Base-by-base conservation (phyloP, 2,113 vertebrate genomes). In the Calyptomena viridis region DNA sequence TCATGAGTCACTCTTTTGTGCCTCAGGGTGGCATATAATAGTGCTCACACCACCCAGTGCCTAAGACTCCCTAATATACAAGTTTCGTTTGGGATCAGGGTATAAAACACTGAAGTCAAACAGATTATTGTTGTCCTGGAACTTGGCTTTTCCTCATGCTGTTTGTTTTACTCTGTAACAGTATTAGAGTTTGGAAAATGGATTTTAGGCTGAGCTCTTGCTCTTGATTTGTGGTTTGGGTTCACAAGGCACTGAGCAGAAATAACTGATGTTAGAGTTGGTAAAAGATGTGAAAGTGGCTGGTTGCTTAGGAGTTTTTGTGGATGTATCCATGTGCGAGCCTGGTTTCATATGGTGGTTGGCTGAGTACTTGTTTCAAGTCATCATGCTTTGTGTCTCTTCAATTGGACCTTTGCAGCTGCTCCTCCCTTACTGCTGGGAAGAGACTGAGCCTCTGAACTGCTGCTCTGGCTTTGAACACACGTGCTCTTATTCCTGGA, bases 1-100 rank as follows among this genome's bases (percentile, higher is more conserved):
- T 75, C 13, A 20, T n/a, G n/a, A n/a, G n/a, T n/a, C n/a, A n/a
- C 12, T 2, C 10, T 82, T 63, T 5, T 2, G 8, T 76, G 27
- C 19, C 5, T 62, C 2, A 1, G 46, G 46, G 8, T 20, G 37
- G 71, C 28, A 18, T 67, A 11, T 25, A 50, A 7, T 56, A 8
- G 6, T 33, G 8, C 17, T 85, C 25, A 22, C 1, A 3, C n/a
- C 8, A 21, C 49, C 16, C 30, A 7, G 0, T 20, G 11, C n/a
- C 67, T 58, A 3, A 30, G 16, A 9, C 16, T 19, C 50, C 60
- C 17, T 30, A 30, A 63, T 19, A 64, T 24, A 19, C 22, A 47
- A 59, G 39, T 50, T 71, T n/a, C 1, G 0, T 8, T 90, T 59
- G 74, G 56, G 24, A 56, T 78, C 47, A 30, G 60, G 28, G 21